These are phyloP conservation scores for Macrobrachium rosenbergii DNA, from an alignment of 1,140 invertebrate species.

Conservation along the genomic window DNA sequence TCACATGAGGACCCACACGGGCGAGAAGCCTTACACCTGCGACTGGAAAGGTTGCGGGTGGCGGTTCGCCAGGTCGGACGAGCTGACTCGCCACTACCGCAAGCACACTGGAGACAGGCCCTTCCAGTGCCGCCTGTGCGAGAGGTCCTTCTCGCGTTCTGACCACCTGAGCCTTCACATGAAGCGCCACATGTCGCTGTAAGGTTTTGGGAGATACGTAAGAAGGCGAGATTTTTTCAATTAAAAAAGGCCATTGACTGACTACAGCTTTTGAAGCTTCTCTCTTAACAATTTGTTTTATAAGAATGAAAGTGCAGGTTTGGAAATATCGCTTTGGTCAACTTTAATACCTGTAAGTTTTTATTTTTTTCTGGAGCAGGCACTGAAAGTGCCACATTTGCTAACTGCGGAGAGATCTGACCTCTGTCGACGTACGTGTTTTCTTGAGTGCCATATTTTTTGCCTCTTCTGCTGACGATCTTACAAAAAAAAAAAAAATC, in stretches of 20 bases:
- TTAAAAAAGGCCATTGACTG: background rate
- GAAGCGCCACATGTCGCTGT: constrained; percentile 87
- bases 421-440: too few species aligned
- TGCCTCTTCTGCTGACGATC: too few species aligned
- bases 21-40: constrained; percentile 72
- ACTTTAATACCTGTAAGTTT: too few species aligned
- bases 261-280: background rate
- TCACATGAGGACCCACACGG: constrained; percentile 16
- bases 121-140: constrained; percentile 75
- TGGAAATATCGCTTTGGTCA: too few species aligned
- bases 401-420: too few species aligned
- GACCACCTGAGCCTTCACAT: constrained; percentile 97
- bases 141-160: constrained; percentile 92
- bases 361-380: too few species aligned
- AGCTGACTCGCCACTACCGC: constrained; percentile 69
- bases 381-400: too few species aligned
- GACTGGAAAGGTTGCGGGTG: constrained; percentile 86
- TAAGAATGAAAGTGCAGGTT: background rate
- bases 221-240: too few species aligned
- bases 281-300: background rate
- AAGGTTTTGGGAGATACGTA: background rate
- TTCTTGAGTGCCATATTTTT: too few species aligned
- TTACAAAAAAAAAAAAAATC: too few species aligned
- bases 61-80: constrained; percentile 89
- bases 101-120: constrained; percentile 13